A percentile compares a stretch with the other conserved stretches of the same genome.
Conservation (phyloP, 2,797 vertebrate genomes). For the Dipus sagitta region DNA sequence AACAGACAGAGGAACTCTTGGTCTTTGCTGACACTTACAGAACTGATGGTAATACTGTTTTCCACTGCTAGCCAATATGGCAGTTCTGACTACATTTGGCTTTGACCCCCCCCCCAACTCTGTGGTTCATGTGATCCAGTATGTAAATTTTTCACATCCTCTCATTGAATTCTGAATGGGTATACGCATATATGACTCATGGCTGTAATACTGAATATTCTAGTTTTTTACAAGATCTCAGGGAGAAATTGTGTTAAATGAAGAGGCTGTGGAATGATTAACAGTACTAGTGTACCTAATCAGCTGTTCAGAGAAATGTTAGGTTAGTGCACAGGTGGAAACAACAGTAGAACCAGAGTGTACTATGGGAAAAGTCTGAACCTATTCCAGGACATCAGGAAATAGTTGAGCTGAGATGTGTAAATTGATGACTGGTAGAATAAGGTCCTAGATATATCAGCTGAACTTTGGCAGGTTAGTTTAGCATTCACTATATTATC, state of each 20-base stretch:
- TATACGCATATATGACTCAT: not conserved
- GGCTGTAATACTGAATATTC: not conserved
- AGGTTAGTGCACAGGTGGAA: not conserved
- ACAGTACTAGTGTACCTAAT: not conserved
- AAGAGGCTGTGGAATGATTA: not conserved
- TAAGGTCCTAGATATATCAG: not conserved
- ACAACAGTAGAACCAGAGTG: not conserved
- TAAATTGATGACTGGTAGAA: not conserved
- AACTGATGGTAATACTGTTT: not conserved
- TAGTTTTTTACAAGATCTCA: not conserved
- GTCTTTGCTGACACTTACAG: not conserved
- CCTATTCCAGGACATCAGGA: not conserved
- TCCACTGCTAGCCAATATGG: rapidly evolving
- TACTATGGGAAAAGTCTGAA: not conserved
- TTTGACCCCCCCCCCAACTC: not conserved
- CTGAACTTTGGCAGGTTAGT: not conserved
- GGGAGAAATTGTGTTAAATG: not conserved
- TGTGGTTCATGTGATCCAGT: not conserved
- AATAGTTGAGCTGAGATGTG: not conserved
- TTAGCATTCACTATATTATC: not conserved
- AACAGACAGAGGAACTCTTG: not conserved
- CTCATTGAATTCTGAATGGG: not conserved
- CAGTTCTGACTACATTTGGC: not conserved
- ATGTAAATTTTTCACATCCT: not conserved
- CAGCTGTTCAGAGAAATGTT: not conserved